Conservation (phyloP, 2,888 invertebrate species). For the Strigamia crassipes region DNA sequence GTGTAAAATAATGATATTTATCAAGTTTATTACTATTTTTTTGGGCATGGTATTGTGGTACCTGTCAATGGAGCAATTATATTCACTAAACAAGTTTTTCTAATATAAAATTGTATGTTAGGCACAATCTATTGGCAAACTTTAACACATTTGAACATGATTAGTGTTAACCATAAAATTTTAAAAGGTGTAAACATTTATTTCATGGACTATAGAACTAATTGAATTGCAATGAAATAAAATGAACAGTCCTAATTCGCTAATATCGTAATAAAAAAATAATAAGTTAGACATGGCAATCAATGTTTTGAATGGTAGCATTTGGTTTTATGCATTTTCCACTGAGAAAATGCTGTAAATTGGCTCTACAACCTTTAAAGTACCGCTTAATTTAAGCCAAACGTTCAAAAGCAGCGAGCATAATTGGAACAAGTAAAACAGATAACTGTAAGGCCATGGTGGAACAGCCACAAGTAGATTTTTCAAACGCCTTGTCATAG, state of each 20-base stretch:
- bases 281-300: neutral
- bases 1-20: neutral
- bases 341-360: neutral
- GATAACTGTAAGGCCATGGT: neutral
- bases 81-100: neutral
- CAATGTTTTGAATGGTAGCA: neutral
- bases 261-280: neutral
- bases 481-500: neutral
- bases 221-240: neutral
- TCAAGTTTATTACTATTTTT: neutral
- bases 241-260: neutral
- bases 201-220: neutral
- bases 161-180: slow-evolving; percentile 1
- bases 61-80: neutral
- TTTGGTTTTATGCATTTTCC: neutral
- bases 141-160: neutral
- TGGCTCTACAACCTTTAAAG: neutral
- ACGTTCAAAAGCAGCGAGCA: neutral
- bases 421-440: neutral
- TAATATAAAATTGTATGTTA: slow-evolving; percentile 5
- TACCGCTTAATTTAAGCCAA: neutral
- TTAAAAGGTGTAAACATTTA: slow-evolving; percentile 8
- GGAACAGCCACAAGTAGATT: neutral
- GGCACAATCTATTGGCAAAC: slow-evolving; percentile 18
- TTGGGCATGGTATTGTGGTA: neutral